Evolutionary conservation across 2,113 vertebrate species (phyloP).

Genomic region (Eubucco bourcierii): DNA sequence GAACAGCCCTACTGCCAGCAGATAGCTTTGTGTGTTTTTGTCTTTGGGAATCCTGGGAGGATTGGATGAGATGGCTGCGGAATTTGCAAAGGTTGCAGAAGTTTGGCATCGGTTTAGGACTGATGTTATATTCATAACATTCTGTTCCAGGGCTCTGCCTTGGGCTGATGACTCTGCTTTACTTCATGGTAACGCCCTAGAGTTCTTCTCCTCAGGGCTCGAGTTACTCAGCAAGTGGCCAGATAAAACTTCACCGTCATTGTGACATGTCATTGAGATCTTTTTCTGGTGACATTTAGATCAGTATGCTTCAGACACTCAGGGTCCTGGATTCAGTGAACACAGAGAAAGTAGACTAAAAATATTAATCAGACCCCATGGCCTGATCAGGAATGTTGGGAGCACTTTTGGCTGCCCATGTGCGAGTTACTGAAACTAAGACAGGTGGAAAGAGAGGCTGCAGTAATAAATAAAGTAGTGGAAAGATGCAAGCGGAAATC

Average conservation of each 20-base stretch:
- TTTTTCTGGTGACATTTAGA: slow-evolving; percentile 3
- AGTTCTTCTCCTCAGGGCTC: not conserved
- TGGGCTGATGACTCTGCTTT: slow-evolving; percentile 13
- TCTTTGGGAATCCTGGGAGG: not conserved
- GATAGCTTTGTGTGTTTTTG: not conserved
- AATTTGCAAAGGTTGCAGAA: slow-evolving; percentile 29
- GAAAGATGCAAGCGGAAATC: not conserved
- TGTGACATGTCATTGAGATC: not conserved
- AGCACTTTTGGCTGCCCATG: not conserved
- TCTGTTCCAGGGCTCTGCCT: slow-evolving; percentile 43
- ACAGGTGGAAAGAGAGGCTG: not conserved
- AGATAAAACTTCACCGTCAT: not conserved
- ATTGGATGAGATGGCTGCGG: not conserved
- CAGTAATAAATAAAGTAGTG: not conserved
- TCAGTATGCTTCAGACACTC: not conserved
- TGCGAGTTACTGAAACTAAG: not conserved
- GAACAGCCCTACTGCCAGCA: not conserved
- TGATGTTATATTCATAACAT: slow-evolving; percentile 38
- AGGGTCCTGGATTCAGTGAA: not conserved
- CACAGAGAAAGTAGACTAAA: not conserved
- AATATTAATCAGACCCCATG: not conserved
- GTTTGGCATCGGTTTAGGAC: slow-evolving; percentile 4
- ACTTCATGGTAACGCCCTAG: slow-evolving; percentile 47
- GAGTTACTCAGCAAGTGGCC: not conserved
- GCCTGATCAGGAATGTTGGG: not conserved